Conservation (phyloP, 2,113 vertebrate species). For the Rhineura floridana region DNA sequence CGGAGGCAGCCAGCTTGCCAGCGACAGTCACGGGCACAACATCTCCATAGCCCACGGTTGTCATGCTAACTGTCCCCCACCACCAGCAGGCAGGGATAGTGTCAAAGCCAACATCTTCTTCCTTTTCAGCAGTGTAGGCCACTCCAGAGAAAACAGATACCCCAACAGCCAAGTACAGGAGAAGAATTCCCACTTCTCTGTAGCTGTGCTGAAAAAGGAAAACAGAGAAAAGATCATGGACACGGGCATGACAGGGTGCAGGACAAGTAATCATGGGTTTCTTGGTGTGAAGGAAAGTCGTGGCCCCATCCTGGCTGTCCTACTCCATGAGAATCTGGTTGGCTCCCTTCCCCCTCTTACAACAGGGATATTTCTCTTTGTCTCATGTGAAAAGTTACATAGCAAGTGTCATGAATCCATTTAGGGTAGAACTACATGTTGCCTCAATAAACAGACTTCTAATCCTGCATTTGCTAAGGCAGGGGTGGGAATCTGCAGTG, state of each 20-base stretch:
- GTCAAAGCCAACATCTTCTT: conserved; percentile 90
- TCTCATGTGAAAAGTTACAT: background rate
- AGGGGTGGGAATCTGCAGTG: no score
- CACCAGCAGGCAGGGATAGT: conserved; percentile 98
- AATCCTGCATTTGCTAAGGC: background rate
- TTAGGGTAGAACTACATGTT: background rate
- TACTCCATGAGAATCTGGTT: background rate
- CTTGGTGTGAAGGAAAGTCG: accelerated
- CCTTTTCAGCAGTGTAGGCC: conserved; percentile 93
- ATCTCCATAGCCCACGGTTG: conserved; percentile 95
- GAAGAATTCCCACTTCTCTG: conserved; percentile 93
- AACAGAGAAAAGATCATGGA: conserved; percentile 4
- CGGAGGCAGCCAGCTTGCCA: conserved; percentile 92
- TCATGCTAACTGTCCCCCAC: conserved; percentile 99
- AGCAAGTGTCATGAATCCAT: background rate
- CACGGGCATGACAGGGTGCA: background rate
- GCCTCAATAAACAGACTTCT: background rate
- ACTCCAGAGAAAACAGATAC: conserved; percentile 94
- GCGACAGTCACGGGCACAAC: conserved; percentile 92
- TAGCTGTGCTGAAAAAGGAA: conserved; percentile 92
- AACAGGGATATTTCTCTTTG: background rate
- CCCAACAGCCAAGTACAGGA: conserved; percentile 93
- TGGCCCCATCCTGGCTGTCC: background rate
- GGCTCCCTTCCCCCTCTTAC: background rate
- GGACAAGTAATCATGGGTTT: background rate